These are phyloP conservation scores for Sebastes trivittatus DNA, from an alignment of 2,797 vertebrate genomes.

Conservation along the genomic window DNA sequence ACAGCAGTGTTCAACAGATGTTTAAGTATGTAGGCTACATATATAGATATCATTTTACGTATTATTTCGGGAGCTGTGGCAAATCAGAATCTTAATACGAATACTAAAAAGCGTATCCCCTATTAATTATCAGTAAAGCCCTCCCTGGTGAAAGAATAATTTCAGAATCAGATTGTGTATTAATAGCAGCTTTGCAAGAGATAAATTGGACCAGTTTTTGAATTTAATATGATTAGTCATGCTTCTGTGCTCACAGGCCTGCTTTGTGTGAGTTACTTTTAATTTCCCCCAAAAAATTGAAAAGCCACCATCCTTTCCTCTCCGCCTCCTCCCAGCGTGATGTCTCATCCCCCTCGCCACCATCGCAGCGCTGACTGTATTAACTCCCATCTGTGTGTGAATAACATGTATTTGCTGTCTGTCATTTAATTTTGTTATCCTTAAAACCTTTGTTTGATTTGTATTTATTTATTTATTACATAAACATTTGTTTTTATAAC, in stretches of 20 bases:
- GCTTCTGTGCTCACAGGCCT: slow-evolving; percentile 26
- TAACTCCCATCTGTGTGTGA: slow-evolving; percentile 72
- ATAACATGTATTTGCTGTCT: slow-evolving; percentile 50
- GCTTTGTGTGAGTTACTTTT: slow-evolving; percentile 36
- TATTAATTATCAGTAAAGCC: slow-evolving; percentile 26
- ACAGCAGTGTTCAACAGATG: neutral
- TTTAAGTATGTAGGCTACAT: neutral
- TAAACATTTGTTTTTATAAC: slow-evolving; percentile 33
- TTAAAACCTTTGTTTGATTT: slow-evolving; percentile 32
- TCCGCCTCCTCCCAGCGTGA: slow-evolving; percentile 47
- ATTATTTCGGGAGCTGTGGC: neutral
- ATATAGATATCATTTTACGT: neutral
- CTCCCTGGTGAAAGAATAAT: neutral
- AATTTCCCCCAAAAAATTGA: slow-evolving; percentile 45
- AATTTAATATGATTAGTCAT: slow-evolving; percentile 60
- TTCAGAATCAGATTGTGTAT: slow-evolving; percentile 44
- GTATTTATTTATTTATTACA: slow-evolving; percentile 18
- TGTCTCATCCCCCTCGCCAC: slow-evolving; percentile 47
- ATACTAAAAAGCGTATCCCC: neutral
- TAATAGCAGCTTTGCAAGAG: slow-evolving; percentile 25
- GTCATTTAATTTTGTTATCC: slow-evolving; percentile 44
- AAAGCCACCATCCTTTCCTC: slow-evolving; percentile 65
- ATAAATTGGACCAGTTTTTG: slow-evolving; percentile 29
- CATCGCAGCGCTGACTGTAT: slow-evolving; percentile 58
- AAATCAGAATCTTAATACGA: neutral